Evolutionary conservation across 2,113 vertebrate genomes (phyloP).

Genomic region (Rhagologus leucostigma): DNA sequence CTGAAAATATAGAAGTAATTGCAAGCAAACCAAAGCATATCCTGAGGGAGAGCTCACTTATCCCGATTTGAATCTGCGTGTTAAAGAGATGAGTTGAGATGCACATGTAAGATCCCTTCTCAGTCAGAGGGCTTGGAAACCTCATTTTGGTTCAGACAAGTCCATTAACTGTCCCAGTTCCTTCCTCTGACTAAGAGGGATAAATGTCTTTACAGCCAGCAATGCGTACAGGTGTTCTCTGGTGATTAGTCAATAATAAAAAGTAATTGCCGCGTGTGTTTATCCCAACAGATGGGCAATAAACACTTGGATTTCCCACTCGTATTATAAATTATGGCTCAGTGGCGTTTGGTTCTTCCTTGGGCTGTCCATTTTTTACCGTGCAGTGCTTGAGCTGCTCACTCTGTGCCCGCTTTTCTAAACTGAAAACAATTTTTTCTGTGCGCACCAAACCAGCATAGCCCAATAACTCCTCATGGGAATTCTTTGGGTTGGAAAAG

Average conservation of each 20-base stretch:
- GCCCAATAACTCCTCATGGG: rapidly evolving
- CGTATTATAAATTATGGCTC: not conserved
- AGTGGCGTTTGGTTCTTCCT: not conserved
- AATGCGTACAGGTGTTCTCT: not conserved
- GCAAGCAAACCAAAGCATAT: not conserved
- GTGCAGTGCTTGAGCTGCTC: not conserved
- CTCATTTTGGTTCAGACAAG: not conserved
- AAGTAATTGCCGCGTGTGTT: not conserved
- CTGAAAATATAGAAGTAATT: not conserved
- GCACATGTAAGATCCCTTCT: not conserved
- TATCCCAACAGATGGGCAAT: not conserved
- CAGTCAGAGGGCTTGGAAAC: not conserved
- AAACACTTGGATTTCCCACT: not conserved
- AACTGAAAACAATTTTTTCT: not conserved
- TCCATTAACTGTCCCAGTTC: not conserved
- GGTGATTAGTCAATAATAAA: not conserved
- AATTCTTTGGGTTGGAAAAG: not conserved
- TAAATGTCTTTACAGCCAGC: not conserved
- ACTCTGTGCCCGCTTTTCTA: not conserved
- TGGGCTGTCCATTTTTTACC: not conserved
- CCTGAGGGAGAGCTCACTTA: not conserved
- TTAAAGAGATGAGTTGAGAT: not conserved
- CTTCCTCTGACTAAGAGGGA: not conserved
- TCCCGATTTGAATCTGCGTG: not conserved
- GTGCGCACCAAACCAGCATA: not conserved